Base-by-base conservation (phyloP, 1,140 invertebrate species). In the Oppia nitens region DNA sequence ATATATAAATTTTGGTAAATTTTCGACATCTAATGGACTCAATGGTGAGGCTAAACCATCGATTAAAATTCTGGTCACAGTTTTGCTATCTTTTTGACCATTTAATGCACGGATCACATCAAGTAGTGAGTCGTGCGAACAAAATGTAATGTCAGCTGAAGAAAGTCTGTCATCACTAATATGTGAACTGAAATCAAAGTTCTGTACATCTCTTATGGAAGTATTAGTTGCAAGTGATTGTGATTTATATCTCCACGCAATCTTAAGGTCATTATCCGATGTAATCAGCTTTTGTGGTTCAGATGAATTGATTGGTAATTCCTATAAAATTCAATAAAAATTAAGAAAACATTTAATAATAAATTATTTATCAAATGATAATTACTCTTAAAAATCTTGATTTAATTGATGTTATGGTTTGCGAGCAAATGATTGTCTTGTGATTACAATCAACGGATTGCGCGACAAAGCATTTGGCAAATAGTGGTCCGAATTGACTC, bases 261-360 rank as follows among this genome's bases (percentile, higher is more conserved):
- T 55, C 29, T 55, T 55, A 27, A 55, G 11, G 6, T n/a, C 20
- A 9, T 11, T 9, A 25, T 11, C 6, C 3, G n/a, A n/a, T 21
- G 23, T 3, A 17, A 3, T 53, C 14, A 25, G 3, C 11, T 24
- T 24, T 20, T 26, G 23, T 4, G 11, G 54, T 55, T 20, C 17
- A 12, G 25, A 27, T n/a, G 54, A 45, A n/a, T 23, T 49, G 11
- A 12, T 14, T 45, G 54, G 54, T 14, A 55, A 26, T 49, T 55
- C 20, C 54, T 55, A 47, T 21, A 45, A 11, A 47, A 6, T 55
- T 55, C 14, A 55, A 45, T 20, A 55, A 55, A 47, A 55, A 20
- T 6, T 49, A 14, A 4, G 27, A 6, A 3, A 21, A 55, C 14
- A 40, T 23, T 9, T 9, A 40, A 40, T 40, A 40, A 40, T 17